Conservation (phyloP, 1,140 invertebrate species). For the Carcinoscorpius rotundicauda region DNA sequence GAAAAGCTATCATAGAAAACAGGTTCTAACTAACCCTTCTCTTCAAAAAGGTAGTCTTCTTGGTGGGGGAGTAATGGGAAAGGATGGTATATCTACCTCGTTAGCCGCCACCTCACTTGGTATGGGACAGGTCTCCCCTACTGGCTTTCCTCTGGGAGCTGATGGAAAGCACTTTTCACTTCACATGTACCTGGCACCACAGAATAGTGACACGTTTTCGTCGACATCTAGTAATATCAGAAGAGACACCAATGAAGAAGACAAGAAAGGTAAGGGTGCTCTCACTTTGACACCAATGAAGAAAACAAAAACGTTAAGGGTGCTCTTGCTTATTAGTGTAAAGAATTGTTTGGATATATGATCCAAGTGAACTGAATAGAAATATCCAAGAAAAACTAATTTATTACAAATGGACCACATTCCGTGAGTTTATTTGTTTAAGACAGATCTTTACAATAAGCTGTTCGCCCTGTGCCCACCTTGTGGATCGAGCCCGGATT, state of each 20-base stretch:
- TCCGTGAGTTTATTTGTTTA: not conserved
- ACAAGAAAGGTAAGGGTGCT: slow-evolving; percentile 19
- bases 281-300: not conserved
- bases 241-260: slow-evolving; percentile 14
- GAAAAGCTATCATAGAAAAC: too few species aligned
- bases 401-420: not conserved
- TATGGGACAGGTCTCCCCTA: too few species aligned
- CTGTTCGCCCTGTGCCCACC: not conserved
- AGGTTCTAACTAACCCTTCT: too few species aligned
- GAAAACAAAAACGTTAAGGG: not conserved
- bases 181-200: too few species aligned
- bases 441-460: not conserved
- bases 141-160: too few species aligned
- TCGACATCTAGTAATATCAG: slow-evolving; percentile 3
- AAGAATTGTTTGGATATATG: not conserved
- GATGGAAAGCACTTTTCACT: too few species aligned
- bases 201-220: not conserved
- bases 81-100: too few species aligned
- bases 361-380: not conserved
- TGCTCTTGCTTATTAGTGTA: not conserved
- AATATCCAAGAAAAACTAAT: not conserved
- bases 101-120: too few species aligned
- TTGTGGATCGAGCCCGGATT: too few species aligned
- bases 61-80: too few species aligned
- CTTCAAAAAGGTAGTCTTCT: too few species aligned